Conservation (phyloP, 1,140 invertebrate genomes). For the Frieseomelitta varia region DNA sequence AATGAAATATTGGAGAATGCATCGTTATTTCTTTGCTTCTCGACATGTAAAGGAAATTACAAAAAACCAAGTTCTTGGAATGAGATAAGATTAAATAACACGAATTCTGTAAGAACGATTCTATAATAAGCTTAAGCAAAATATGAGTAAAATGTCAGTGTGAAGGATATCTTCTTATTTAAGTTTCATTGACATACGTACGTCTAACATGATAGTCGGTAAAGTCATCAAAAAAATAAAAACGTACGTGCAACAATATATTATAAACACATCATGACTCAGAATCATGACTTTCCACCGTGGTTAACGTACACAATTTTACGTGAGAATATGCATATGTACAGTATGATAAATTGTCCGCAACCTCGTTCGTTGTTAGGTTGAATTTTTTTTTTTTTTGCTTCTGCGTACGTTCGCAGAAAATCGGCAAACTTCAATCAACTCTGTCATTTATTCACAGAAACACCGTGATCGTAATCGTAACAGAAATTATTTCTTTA, state of each 20-base stretch:
- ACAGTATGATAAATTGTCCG: neutral
- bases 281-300: neutral
- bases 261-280: neutral
- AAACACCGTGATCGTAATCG: neutral
- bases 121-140: neutral
- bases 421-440: neutral
- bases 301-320: neutral
- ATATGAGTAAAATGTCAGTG: neutral
- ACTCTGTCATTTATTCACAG: neutral
- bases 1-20: neutral
- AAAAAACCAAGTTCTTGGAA: neutral
- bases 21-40: neutral
- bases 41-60: neutral
- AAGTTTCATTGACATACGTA: neutral
- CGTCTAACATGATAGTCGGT: neutral
- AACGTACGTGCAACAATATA: neutral
- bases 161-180: neutral
- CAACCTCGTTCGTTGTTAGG: neutral
- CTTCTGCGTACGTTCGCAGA: too few relatives aligned
- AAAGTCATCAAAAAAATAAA: neutral
- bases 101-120: neutral
- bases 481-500: neutral
- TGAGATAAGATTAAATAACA: neutral
- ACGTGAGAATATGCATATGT: neutral
- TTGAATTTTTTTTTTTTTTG: neutral